Base-by-base conservation (phyloP, 2,113 vertebrate species). In the Procavia capensis region DNA sequence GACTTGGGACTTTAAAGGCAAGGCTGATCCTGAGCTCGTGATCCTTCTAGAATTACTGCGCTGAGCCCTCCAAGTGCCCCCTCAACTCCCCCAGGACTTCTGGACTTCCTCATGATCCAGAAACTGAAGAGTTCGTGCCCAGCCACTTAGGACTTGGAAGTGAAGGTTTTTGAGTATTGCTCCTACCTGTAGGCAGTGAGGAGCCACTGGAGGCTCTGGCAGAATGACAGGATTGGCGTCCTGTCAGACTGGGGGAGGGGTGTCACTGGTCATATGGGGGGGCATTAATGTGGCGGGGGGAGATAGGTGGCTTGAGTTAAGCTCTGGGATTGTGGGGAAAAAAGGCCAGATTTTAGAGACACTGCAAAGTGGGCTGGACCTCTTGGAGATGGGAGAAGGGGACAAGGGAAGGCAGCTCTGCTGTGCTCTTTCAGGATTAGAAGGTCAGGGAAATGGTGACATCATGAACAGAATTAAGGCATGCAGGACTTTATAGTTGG, bases 401-500 rank as follows among this genome's bases (percentile, higher is more conserved):
- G 47, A 17, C 19, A 81, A 76, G 36, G 34, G 31, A 80, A 92
- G 43, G 25, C 3, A 57, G 74, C 59, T 24, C n/a, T 20, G 75
- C 84, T 94, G 17, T 34, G 66, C 91, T 80, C 70, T 78, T 85
- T 93, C 27, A 3, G 76, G 57, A 45, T 86, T 84, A 83, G 41
- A 79, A 78, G 36, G 41, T 68, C 78, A 79, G 86, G 63, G 50
- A 75, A 88, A 59, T 75, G 80, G 59, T 63, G 94, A 41, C 36
- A 54, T 24, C 34, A 17, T 74, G n/a, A 78, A 91, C 39, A 90
- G 85, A 92, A 87, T 64, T 25, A 85, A 94, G 66, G 83, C 79
- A 50, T 27, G 54, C 76, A 6, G 19, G 80, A n/a, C 68, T 96
- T 91, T 45, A 47, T n/a, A 39, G 27, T 34, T 82, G 14, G 5